Conservation (phyloP, 2,113 vertebrate species). For the Naja naja region DNA sequence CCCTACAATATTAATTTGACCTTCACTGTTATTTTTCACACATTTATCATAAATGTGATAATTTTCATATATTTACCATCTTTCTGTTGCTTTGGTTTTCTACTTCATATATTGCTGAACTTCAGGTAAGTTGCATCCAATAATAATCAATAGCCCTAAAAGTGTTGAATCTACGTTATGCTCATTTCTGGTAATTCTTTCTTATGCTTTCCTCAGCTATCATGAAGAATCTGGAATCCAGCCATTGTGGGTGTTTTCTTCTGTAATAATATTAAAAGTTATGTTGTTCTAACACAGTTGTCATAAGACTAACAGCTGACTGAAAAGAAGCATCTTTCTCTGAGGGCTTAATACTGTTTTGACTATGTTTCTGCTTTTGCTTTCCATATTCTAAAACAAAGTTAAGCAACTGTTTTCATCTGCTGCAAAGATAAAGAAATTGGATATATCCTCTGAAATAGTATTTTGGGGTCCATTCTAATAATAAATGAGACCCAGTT, state of each 20-base stretch:
- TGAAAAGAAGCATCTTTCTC: not conserved
- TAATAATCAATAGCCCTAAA: not conserved
- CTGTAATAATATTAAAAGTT: not conserved
- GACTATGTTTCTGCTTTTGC: not conserved
- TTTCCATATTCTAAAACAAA: not conserved
- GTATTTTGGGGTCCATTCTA: not conserved
- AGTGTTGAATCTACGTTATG: not conserved
- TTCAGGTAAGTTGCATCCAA: not conserved
- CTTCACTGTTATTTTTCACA: not conserved
- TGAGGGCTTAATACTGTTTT: not conserved
- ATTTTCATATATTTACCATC: not conserved
- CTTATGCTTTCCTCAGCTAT: not conserved
- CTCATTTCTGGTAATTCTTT: not conserved
- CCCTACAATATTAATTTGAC: not conserved
- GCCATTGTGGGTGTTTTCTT: not conserved
- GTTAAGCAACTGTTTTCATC: not conserved
- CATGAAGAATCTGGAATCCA: not conserved
- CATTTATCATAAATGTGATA: not conserved
- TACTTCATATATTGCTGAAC: not conserved
- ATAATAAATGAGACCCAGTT: not conserved
- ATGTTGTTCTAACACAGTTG: not conserved
- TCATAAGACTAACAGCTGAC: not conserved
- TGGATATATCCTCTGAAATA: not conserved
- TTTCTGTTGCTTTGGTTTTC: not conserved
- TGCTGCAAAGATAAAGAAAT: not conserved